These are phyloP conservation scores for Notarius quadriscutis DNA, from an alignment of 2,113 vertebrate genomes.

Conservation along the genomic window DNA sequence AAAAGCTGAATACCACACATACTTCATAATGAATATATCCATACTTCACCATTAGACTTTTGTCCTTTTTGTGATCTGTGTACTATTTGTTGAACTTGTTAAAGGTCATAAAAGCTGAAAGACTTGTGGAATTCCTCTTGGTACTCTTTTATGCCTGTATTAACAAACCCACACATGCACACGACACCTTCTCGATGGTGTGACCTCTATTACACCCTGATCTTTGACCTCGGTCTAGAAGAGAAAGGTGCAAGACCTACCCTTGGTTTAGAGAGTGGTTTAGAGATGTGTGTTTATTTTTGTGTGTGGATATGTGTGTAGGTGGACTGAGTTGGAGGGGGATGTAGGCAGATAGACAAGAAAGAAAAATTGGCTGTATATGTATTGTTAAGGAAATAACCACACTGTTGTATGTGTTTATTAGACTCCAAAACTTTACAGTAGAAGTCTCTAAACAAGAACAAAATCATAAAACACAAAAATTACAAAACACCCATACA, in stretches of 20 bases:
- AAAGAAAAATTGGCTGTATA: not conserved
- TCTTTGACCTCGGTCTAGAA: conserved; percentile 38
- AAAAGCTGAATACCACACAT: conserved; percentile 11
- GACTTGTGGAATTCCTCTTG: conserved; percentile 35
- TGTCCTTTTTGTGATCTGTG: conserved; percentile 11
- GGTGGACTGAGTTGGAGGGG: not conserved
- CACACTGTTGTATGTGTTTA: not conserved
- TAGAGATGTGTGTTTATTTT: conserved; percentile 44
- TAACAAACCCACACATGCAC: conserved; percentile 30
- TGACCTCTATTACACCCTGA: conserved; percentile 38
- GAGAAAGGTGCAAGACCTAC: conserved; percentile 38
- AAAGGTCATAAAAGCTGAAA: conserved; percentile 28
- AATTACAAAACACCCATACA: not conserved
- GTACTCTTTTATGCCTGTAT: conserved; percentile 23
- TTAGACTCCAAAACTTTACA: not conserved
- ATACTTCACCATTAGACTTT: not conserved
- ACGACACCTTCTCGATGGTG: conserved; percentile 39
- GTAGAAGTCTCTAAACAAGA: not conserved
- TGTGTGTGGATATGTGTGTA: conserved; percentile 30
- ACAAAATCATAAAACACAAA: not conserved
- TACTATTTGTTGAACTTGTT: conserved; percentile 33
- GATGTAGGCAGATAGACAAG: not conserved
- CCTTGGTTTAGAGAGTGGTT: conserved; percentile 38
- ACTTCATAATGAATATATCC: not conserved
- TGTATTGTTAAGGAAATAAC: not conserved